These are phyloP conservation scores for Ceratotherium simum DNA, from an alignment of 2,113 vertebrate species.

Conservation along the genomic window DNA sequence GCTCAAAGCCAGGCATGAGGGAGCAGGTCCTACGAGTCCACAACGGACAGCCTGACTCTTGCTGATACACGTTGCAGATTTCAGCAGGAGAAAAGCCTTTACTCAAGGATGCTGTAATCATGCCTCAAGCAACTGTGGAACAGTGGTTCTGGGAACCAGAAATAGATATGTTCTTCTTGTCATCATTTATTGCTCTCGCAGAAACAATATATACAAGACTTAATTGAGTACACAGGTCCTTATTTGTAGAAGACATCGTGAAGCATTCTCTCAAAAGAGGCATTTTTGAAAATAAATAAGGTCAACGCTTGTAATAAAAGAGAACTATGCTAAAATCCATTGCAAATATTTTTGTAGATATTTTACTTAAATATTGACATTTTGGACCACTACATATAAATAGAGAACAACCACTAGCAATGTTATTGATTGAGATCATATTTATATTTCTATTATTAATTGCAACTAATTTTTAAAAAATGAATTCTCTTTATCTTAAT, in stretches of 20 bases:
- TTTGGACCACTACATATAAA: constrained; percentile 33
- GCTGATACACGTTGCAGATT: constrained; percentile 11
- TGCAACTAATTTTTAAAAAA: constrained; percentile 43
- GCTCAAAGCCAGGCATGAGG: neutral
- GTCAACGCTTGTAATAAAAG: neutral
- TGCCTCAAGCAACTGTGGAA: neutral
- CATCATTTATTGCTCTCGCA: constrained; percentile 1
- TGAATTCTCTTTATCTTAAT: constrained; percentile 29
- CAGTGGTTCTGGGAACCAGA: neutral
- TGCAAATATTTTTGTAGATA: constrained; percentile 36
- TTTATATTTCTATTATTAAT: constrained; percentile 52
- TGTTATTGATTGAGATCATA: constrained; percentile 11
- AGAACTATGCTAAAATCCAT: neutral
- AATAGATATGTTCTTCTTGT: constrained; percentile 2
- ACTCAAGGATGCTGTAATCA: constrained; percentile 8
- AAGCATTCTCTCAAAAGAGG: constrained; percentile 50
- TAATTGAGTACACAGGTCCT: constrained; percentile 32
- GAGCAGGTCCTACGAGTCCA: neutral
- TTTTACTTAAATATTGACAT: constrained; percentile 47
- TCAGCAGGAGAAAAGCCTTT: constrained; percentile 24
- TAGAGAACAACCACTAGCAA: neutral
- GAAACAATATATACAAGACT: constrained; percentile 14
- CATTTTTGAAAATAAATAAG: constrained; percentile 53
- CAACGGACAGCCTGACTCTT: neutral
- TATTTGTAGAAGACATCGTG: constrained; percentile 38